Percentiles rank a stretch among this genome's conserved stretches.
Evolutionary conservation across 2,797 vertebrate species (phyloP).

Genomic region (Melanotaenia trifasciata): DNA sequence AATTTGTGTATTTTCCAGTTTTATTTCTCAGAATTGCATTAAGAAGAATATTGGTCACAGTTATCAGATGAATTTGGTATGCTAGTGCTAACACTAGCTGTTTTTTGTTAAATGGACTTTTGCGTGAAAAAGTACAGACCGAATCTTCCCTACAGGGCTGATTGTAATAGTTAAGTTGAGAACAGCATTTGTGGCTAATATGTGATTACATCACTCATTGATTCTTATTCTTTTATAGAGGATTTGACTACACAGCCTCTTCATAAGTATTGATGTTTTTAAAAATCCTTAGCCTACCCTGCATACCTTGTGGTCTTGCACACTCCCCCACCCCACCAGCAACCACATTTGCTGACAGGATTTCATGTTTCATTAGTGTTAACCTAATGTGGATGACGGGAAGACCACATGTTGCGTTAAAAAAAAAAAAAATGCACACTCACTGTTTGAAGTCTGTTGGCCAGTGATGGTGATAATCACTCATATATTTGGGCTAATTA

Average conservation of each 20-base stretch:
- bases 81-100: slow-evolving; percentile 49
- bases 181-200: slow-evolving; percentile 45
- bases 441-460: slow-evolving; percentile 3
- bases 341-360: slow-evolving; percentile 1
- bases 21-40: slow-evolving; percentile 85
- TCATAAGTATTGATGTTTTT: slow-evolving; percentile 27
- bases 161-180: slow-evolving; percentile 48
- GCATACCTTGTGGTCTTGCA: slow-evolving; percentile 15
- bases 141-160: slow-evolving; percentile 60
- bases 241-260: slow-evolving; percentile 26
- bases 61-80: slow-evolving; percentile 80
- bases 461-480: slow-evolving; percentile 3
- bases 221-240: slow-evolving; percentile 29
- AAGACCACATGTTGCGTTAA: slow-evolving; percentile 9
- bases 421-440: slow-evolving; percentile 10
- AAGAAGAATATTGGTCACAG: slow-evolving; percentile 70
- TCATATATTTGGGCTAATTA: slow-evolving; percentile 26
- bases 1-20: slow-evolving; percentile 83
- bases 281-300: neutral
- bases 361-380: slow-evolving; percentile 15
- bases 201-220: slow-evolving; percentile 32
- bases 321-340: neutral
- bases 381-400: neutral
- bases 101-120: slow-evolving; percentile 42
- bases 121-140: slow-evolving; percentile 55